These are phyloP conservation scores for Phoxinus dragarum DNA, from an alignment of 2,797 vertebrate species.

Conservation along the genomic window DNA sequence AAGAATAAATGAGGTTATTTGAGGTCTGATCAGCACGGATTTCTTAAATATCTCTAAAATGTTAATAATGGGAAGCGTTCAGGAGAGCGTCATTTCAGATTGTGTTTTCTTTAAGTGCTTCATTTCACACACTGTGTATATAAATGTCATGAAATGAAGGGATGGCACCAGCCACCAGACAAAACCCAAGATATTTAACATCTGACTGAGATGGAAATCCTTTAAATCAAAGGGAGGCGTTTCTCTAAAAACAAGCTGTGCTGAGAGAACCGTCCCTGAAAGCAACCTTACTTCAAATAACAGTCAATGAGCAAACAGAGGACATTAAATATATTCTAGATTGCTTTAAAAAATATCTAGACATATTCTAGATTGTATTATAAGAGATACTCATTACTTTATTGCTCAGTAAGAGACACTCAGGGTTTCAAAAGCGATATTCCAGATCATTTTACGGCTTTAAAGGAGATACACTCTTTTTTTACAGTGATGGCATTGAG, in stretches of 20 bases:
- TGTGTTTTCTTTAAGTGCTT: not conserved
- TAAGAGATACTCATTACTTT: not conserved
- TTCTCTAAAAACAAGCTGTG: not conserved
- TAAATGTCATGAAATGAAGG: not conserved
- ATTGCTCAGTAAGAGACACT: not conserved
- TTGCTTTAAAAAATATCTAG: not conserved
- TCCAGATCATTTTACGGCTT: not conserved
- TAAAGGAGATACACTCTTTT: too few species aligned
- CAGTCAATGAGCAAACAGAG: not conserved
- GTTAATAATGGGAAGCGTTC: not conserved
- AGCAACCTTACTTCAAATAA: not conserved
- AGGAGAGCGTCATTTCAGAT: not conserved
- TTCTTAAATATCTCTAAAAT: not conserved
- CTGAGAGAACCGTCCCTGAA: not conserved
- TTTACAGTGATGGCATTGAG: too few species aligned
- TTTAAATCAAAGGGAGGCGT: not conserved
- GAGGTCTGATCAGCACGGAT: not conserved
- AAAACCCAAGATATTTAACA: not conserved
- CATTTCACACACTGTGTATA: not conserved
- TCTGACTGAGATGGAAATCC: not conserved
- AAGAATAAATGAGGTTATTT: too few species aligned
- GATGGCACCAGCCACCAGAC: not conserved
- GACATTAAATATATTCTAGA: not conserved
- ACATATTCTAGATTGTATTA: not conserved
- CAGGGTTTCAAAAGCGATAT: not conserved